Conservation (phyloP, 2,113 vertebrate genomes). For the Danionella cerebrum region DNA sequence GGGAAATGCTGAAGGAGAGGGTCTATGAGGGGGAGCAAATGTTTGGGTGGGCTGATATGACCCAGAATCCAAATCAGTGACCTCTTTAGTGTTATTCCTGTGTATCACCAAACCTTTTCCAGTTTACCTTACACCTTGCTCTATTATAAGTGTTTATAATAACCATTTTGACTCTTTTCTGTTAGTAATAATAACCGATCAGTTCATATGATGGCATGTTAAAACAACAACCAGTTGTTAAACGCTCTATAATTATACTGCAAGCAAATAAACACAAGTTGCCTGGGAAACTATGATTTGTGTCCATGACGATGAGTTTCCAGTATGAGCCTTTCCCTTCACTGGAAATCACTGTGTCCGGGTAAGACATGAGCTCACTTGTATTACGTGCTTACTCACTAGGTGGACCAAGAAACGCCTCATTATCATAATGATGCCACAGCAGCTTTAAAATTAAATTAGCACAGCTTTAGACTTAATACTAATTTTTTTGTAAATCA, state of each 20-base stretch:
- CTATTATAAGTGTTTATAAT: neutral
- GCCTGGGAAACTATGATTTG: neutral
- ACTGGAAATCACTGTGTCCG: neutral
- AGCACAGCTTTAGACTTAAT: too few relatives aligned
- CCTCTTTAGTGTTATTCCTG: neutral
- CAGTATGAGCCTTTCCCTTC: neutral
- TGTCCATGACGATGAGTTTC: slow-evolving; percentile 16
- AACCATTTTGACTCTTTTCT: too few relatives aligned
- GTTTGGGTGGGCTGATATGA: slow-evolving; percentile 50
- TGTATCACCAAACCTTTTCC: neutral
- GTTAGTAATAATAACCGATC: neutral
- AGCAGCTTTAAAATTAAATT: too few relatives aligned
- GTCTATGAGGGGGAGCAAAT: slow-evolving; percentile 28
- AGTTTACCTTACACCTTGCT: too few relatives aligned
- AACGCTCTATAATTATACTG: too few relatives aligned
- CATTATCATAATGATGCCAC: neutral
- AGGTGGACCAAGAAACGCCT: neutral
- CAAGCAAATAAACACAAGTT: neutral
- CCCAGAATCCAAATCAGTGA: slow-evolving; percentile 38
- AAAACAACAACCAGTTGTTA: too few relatives aligned
- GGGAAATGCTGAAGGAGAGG: neutral
- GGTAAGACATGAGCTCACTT: slow-evolving; percentile 12
- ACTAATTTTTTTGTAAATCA: too few relatives aligned
- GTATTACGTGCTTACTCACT: slow-evolving; percentile 15
- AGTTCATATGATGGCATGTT: neutral